Conservation (phyloP, 2,797 vertebrate species). For the Epinephelus coioides region DNA sequence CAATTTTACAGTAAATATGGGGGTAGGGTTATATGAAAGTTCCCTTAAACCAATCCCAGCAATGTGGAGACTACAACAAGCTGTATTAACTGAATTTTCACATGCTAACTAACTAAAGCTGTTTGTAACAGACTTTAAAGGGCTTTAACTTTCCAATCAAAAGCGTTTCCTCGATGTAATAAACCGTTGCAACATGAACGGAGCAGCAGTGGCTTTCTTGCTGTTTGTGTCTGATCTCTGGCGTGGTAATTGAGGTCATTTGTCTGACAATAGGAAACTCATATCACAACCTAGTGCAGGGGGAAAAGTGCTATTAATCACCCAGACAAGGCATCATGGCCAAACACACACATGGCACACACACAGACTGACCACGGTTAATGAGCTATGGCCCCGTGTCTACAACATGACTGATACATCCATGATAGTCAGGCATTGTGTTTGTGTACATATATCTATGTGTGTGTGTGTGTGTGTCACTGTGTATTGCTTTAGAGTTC, state of each 20-base stretch:
- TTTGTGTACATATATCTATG: constrained; percentile 1
- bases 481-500: constrained; percentile 23
- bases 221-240: constrained; percentile 65
- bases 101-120: constrained; percentile 5
- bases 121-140: constrained; percentile 15
- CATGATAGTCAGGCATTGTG: constrained; percentile 3
- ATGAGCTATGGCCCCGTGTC: constrained; percentile 60
- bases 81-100: neutral
- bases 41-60: neutral
- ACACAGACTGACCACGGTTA: constrained; percentile 46
- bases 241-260: constrained; percentile 76
- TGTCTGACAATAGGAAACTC: constrained; percentile 76
- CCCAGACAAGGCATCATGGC: constrained; percentile 61
- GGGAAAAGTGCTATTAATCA: constrained; percentile 77
- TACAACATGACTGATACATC: constrained; percentile 51
- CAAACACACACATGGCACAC: constrained; percentile 34
- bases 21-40: neutral
- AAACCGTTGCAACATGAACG: constrained; percentile 29
- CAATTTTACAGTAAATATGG: neutral
- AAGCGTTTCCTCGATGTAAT: constrained; percentile 34
- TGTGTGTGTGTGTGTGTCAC: constrained; percentile 1
- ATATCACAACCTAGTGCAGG: constrained; percentile 58
- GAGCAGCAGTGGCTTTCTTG: constrained; percentile 27
- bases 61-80: neutral
- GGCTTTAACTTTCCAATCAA: constrained; percentile 32